A percentile compares a stretch with the other conserved stretches of the same genome.
phyloP scores from a whole-genome alignment of 2,888 invertebrate genomes.

The Anthrax anthrax region DNA sequence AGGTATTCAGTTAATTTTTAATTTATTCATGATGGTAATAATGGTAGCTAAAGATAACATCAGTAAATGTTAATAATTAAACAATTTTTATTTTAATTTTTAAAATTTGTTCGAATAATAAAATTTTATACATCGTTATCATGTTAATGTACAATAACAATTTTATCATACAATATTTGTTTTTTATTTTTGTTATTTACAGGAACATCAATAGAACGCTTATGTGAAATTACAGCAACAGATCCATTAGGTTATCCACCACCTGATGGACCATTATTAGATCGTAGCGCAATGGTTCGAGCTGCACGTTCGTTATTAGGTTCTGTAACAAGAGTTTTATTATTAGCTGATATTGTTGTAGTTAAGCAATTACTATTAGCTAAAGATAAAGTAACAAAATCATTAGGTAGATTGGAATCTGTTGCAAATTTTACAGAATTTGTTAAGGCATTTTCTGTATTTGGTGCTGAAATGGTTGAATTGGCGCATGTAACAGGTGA shows the following conservation, averaged over 20 bases:
- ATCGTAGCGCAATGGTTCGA: slow-evolving; percentile 63
- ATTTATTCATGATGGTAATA: too few relatives aligned
- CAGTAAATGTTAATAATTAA: too few relatives aligned
- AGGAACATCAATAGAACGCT: slow-evolving; percentile 85
- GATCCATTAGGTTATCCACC: slow-evolving; percentile 42
- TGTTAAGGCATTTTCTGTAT: slow-evolving; percentile 95
- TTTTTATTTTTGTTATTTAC: slow-evolving; percentile 15
- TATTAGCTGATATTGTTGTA: slow-evolving; percentile 93
- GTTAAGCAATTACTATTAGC: slow-evolving; percentile 90
- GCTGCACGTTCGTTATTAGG: slow-evolving; percentile 87
- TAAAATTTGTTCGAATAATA: too few relatives aligned
- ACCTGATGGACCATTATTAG: slow-evolving; percentile 49
- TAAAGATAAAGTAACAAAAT: slow-evolving; percentile 87
- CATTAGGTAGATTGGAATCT: slow-evolving; percentile 69
- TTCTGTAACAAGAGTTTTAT: slow-evolving; percentile 86
- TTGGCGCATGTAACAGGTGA: slow-evolving; percentile 82
- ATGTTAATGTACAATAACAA: too few relatives aligned
- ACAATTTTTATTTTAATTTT: too few relatives aligned
- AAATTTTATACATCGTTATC: too few relatives aligned
- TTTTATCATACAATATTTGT: not conserved
- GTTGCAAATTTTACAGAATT: slow-evolving; percentile 92
- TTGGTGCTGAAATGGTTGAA: slow-evolving; percentile 98
- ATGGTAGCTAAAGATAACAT: too few relatives aligned
- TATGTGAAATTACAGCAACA: slow-evolving; percentile 57
- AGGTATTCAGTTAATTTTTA: too few relatives aligned